These are phyloP conservation scores for Molanna angustata DNA, from an alignment of 2,888 invertebrate species.

Conservation along the genomic window DNA sequence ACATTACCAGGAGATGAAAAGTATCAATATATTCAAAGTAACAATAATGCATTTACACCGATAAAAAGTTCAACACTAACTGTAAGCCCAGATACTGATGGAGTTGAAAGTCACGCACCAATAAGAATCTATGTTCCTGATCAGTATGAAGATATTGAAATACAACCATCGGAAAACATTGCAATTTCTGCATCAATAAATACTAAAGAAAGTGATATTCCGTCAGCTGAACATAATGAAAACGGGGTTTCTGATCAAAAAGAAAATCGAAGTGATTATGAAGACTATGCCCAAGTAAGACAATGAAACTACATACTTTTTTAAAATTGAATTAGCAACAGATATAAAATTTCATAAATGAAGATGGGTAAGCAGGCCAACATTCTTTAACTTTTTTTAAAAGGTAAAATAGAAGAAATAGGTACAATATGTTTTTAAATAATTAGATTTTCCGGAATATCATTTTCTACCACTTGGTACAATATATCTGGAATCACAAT, in stretches of 20 bases:
- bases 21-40: constrained; percentile 39
- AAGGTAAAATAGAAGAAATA: too few species aligned
- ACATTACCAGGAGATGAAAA: constrained; percentile 39
- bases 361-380: too few species aligned
- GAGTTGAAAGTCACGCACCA: constrained; percentile 48
- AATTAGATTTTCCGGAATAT: too few species aligned
- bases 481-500: too few species aligned
- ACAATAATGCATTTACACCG: constrained; percentile 42
- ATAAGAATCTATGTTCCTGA: constrained; percentile 55
- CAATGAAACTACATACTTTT: too few species aligned
- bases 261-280: constrained; percentile 34
- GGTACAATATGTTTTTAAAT: too few species aligned
- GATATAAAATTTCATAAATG: too few species aligned
- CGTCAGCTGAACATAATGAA: constrained; percentile 13
- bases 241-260: constrained; percentile 19
- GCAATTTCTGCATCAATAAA: constrained; percentile 27
- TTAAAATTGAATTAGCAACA: too few species aligned
- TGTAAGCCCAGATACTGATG: constrained; percentile 44
- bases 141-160: constrained; percentile 36
- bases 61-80: constrained; percentile 44
- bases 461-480: too few species aligned
- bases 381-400: too few species aligned
- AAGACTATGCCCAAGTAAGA: constrained; percentile 34
- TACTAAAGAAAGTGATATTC: constrained; percentile 19
- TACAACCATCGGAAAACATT: constrained; percentile 32